Percentiles rank a stretch among this genome's conserved stretches.
Conservation (phyloP, 2,797 vertebrate genomes). For the Gallinago stenura region DNA sequence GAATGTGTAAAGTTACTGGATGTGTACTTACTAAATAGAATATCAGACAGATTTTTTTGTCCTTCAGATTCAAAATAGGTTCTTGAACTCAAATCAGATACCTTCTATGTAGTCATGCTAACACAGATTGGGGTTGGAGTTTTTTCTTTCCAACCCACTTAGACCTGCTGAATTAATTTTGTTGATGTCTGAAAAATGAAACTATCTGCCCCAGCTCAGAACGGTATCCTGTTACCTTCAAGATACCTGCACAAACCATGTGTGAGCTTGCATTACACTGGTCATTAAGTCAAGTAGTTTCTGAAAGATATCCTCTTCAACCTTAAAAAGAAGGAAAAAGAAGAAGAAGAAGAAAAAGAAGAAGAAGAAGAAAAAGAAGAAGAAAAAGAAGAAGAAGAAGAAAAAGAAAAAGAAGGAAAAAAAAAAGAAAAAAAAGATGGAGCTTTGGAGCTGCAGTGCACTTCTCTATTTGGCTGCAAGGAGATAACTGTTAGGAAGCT, state of each 20-base stretch:
- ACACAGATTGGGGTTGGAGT: background rate
- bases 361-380: too few relatives aligned
- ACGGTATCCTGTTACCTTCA: background rate
- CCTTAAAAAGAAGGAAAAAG: background rate
- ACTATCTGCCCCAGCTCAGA: background rate
- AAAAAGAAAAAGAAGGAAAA: too few relatives aligned
- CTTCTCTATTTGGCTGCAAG: background rate
- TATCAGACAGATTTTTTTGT: background rate
- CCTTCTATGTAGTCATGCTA: background rate
- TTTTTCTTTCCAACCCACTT: background rate
- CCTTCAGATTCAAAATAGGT: background rate
- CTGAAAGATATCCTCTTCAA: background rate
- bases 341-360: rapidly evolving
- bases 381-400: too few relatives aligned
- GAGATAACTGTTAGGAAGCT: background rate
- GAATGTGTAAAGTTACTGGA: background rate
- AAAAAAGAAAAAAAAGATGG: too few relatives aligned
- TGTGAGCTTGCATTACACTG: background rate
- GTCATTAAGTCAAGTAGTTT: background rate
- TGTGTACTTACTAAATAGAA: background rate
- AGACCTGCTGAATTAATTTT: background rate
- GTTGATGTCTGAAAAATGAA: background rate
- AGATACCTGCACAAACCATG: background rate
- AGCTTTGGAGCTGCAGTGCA: background rate
- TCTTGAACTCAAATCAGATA: background rate